Evolutionary conservation across 2,113 vertebrate genomes (phyloP).

Genomic region (Rhinolophus ferrumequinum): DNA sequence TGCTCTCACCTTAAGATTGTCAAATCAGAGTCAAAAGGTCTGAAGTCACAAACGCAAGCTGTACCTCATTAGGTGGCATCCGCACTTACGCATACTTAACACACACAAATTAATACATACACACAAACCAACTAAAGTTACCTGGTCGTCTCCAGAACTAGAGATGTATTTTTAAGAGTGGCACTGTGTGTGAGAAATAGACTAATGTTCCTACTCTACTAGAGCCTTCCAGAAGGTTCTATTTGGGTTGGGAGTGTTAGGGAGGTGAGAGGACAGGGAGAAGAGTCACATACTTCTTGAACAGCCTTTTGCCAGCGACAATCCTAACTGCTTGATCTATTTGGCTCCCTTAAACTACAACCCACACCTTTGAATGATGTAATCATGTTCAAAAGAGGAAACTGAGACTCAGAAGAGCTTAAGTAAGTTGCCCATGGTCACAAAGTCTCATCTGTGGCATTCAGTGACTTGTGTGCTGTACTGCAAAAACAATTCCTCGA

Average conservation of each 20-base stretch:
- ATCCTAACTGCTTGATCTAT: not conserved
- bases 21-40: not conserved
- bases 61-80: not conserved
- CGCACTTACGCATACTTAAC: not conserved
- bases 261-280: not conserved
- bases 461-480: not conserved
- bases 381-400: not conserved
- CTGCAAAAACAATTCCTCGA: not conserved
- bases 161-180: not conserved
- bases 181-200: not conserved
- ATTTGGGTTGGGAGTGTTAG: not conserved
- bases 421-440: not conserved
- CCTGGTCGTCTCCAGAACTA: not conserved
- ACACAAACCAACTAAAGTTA: not conserved
- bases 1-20: not conserved
- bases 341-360: not conserved
- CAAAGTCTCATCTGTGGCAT: not conserved
- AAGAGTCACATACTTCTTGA: not conserved
- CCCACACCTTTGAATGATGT: not conserved
- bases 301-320: not conserved
- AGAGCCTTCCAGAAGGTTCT: not conserved
- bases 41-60: not conserved
- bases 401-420: not conserved
- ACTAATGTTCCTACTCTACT: not conserved
- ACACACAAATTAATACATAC: not conserved